Evolutionary conservation across 2,113 vertebrate species (phyloP).

Genomic region (Sorex fumeus): DNA sequence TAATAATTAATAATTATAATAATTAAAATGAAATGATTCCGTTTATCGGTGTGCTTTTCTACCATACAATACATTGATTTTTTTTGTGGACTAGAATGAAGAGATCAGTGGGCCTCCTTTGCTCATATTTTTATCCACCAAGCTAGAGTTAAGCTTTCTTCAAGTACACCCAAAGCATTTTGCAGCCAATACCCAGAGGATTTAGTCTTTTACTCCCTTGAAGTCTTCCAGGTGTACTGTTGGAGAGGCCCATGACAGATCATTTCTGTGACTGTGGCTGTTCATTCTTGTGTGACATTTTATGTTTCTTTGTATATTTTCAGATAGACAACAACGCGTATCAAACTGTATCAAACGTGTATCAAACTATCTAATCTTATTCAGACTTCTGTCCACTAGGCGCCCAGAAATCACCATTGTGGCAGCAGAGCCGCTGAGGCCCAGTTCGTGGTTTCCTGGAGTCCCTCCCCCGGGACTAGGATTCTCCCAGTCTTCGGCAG

Average conservation of each 20-base stretch:
- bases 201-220: neutral
- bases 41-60: neutral
- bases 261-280: neutral
- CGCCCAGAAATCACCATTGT: conserved; percentile 96
- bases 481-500: conserved; percentile 90
- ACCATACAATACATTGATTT: accelerated
- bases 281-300: neutral
- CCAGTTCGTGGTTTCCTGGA: conserved; percentile 92
- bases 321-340: neutral
- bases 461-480: conserved; percentile 86
- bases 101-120: neutral
- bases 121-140: neutral
- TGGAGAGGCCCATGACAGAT: neutral
- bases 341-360: neutral
- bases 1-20: neutral
- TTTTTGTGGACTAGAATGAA: neutral
- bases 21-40: neutral
- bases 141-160: neutral
- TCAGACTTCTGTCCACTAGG: conserved; percentile 84
- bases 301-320: conserved; percentile 10
- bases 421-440: conserved; percentile 93
- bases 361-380: conserved; percentile 8
- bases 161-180: neutral
- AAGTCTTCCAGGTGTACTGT: neutral
- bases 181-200: neutral